Evolutionary conservation across 2,888 invertebrate genomes (phyloP).

Genomic region (Oscheius sp.): DNA sequence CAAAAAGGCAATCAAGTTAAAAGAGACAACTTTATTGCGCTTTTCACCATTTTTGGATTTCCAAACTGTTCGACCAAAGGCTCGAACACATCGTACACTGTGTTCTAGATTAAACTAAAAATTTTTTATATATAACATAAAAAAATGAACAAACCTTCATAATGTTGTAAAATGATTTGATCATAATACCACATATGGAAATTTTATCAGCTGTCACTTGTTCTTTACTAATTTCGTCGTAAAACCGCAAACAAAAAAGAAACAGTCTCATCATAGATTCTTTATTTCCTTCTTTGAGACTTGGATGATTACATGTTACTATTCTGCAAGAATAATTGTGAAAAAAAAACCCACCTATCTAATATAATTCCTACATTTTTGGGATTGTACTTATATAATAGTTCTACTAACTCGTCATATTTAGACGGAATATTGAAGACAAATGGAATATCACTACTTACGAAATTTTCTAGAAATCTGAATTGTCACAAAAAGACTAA

Average conservation of each 20-base stretch:
- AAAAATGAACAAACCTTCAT: conserved; percentile 37
- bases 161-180: conserved; percentile 26
- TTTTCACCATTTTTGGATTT: conserved; percentile 36
- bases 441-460: conserved; percentile 43
- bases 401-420: conserved; percentile 40
- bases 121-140: neutral
- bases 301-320: conserved; percentile 87
- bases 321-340: conserved; percentile 76
- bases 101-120: conserved; percentile 54
- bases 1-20: conserved; percentile 72
- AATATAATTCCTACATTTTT: conserved; percentile 71
- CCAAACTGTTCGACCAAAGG: conserved; percentile 51
- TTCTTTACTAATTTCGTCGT: conserved; percentile 45
- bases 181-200: neutral
- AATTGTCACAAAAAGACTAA: neutral
- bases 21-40: conserved; percentile 31
- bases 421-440: conserved; percentile 53
- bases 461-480: neutral
- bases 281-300: conserved; percentile 82
- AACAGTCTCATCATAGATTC: conserved; percentile 80
- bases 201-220: conserved; percentile 5
- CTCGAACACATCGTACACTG: conserved; percentile 55
- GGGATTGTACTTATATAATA: conserved; percentile 33
- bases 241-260: conserved; percentile 73
- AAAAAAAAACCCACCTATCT: conserved; percentile 76